Base-by-base conservation (phyloP, 2,797 vertebrate species). In the Anas georgica region DNA sequence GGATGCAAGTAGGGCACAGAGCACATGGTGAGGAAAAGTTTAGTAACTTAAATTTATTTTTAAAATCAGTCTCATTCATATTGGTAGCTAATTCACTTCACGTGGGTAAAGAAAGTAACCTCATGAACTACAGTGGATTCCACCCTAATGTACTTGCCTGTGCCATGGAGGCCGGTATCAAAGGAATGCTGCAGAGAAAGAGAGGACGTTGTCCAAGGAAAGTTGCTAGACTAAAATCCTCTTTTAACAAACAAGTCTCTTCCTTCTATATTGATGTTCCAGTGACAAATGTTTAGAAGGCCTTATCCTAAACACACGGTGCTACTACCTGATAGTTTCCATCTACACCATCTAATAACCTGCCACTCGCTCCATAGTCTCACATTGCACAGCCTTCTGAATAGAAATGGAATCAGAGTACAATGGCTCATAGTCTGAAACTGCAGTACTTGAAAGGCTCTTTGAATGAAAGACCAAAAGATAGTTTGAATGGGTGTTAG, bases 161-260 rank as follows among this genome's bases (percentile, higher is more conserved):
- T 55, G 18, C 41, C 12, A 7, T 2, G 14, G 9, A 50, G 12
- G 10, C 6, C 73, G n/a, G 9, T 18, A 78, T 25, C 29, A 37
- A 74, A 88, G 43, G 23, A 75, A 21, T 60, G 72, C 37, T 54
- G 28, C 12, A 37, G 25, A 83, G 37, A 5, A 85, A 77, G 20
- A 90, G 25, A 48, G 7, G 1, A 33, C 33, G 1, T 4, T 59
- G 52, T 64, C 25, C 60, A 74, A 80, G 26, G 35, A 95, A 55
- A 0, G 0, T 10, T 0, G 0, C 10, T 33, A 14, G 25, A 87
- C 18, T 11, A 79, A 89, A 89, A 79, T 39, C 11, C 12, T 67
- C 39, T 48, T 93, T 62, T 75, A 56, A 69, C 12, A 26, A 3
- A 54, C 7, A 62, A 33, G 28, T 33, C 0, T 0, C 3, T 63